Evolutionary conservation across 2,797 vertebrate genomes (phyloP).

Genomic region (Neoniphon sammara): DNA sequence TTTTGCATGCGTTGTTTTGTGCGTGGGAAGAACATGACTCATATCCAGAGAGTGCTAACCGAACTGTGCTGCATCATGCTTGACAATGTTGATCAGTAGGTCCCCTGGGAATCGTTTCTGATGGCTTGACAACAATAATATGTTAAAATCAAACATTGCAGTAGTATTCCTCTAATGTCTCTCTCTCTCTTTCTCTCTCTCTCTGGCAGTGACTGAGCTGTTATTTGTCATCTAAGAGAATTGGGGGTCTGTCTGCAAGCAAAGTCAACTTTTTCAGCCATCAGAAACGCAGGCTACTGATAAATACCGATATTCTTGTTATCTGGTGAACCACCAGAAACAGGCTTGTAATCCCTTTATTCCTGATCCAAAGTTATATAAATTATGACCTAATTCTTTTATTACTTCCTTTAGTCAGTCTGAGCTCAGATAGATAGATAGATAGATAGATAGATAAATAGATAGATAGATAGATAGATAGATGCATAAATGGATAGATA

Average conservation of each 20-base stretch:
- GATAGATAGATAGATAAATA: too few species aligned
- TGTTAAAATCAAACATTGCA: conserved; percentile 49
- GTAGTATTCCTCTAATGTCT: conserved; percentile 34
- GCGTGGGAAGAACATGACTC: conserved; percentile 76
- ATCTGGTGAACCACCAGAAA: background rate
- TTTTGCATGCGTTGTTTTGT: conserved; percentile 55
- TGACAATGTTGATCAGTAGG: conserved; percentile 54
- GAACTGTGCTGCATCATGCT: conserved; percentile 76
- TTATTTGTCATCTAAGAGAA: conserved; percentile 14
- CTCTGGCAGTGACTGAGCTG: conserved; percentile 30
- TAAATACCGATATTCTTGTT: background rate
- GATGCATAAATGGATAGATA: background rate
- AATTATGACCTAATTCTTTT: background rate
- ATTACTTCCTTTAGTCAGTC: conserved; percentile 15
- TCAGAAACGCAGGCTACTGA: conserved; percentile 12
- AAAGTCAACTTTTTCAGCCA: conserved; percentile 3
- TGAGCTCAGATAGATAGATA: conserved; percentile 1
- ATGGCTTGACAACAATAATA: conserved; percentile 66
- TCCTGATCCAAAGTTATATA: conserved; percentile 18
- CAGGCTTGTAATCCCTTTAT: conserved; percentile 13
- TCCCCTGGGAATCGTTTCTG: conserved; percentile 50
- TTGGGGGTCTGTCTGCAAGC: conserved; percentile 28
- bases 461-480: background rate
- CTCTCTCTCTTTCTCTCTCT: conserved; percentile 36
- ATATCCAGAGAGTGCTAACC: conserved; percentile 66